Percentiles rank a stretch among this genome's conserved stretches.
Conservation (phyloP, 2,797 vertebrate species). For the Pseudochirops corinnae region DNA sequence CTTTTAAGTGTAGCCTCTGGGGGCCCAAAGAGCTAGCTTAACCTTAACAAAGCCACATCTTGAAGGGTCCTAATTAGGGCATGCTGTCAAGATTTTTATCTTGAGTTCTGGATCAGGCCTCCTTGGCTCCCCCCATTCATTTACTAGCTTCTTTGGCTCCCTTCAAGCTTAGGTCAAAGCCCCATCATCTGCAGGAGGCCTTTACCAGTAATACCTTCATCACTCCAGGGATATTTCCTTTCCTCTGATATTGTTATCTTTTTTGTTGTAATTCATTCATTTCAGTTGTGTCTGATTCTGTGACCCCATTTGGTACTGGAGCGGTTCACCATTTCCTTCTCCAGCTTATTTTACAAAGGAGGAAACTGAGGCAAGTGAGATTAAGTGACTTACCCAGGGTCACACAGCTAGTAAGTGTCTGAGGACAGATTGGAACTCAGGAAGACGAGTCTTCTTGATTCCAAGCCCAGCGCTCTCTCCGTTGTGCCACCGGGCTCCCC, state of each 20-base stretch:
- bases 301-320: not conserved
- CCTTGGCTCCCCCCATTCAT: no score
- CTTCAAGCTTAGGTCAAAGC: not conserved
- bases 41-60: no score
- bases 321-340: not conserved
- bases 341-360: not conserved
- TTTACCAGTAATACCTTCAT: not conserved
- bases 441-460: not conserved
- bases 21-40: no score
- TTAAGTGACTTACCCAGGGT: not conserved
- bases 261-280: no score
- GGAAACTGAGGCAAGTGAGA: no score
- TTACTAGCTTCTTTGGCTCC: no score
- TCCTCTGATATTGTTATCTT: not conserved
- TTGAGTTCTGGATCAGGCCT: no score
- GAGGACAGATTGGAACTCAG: not conserved
- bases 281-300: not conserved
- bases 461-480: not conserved
- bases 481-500: not conserved
- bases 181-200: not conserved
- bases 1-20: no score
- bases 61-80: no score
- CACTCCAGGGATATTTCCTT: not conserved
- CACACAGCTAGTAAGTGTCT: not conserved
- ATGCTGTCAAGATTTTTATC: no score